Conservation (phyloP, 2,797 vertebrate species). For the Typhlichthys eigenmanni region DNA sequence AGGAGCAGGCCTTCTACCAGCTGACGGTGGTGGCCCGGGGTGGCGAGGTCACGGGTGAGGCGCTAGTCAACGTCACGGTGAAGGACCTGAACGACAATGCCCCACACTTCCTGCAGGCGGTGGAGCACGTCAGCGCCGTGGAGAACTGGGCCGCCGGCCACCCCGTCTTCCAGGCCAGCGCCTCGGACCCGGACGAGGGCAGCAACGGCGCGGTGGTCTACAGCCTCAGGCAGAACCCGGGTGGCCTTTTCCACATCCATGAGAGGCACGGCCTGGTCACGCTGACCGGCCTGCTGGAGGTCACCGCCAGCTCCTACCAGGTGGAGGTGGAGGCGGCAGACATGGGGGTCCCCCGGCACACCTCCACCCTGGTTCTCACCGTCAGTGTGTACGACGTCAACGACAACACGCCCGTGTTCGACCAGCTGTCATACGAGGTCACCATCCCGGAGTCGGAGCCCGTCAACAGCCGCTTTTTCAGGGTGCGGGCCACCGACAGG, state of each 20-base stretch:
- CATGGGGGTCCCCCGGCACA: constrained; percentile 87
- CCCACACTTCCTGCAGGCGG: constrained; percentile 86
- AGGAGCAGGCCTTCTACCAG: constrained; percentile 92
- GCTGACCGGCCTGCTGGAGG: constrained; percentile 85
- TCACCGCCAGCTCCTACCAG: constrained; percentile 89
- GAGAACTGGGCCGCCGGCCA: constrained; percentile 96
- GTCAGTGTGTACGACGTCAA: constrained; percentile 96
- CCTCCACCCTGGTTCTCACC: constrained; percentile 87
- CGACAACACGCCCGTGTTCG: constrained; percentile 92
- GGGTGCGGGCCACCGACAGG: constrained; percentile 90
- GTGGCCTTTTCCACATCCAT: constrained; percentile 86
- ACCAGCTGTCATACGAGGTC: constrained; percentile 95
- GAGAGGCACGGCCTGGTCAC: constrained; percentile 88
- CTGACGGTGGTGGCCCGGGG: constrained; percentile 92
- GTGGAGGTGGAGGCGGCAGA: constrained; percentile 90
- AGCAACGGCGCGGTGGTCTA: constrained; percentile 89
- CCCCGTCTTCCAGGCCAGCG: constrained; percentile 91
- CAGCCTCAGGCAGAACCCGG: constrained; percentile 91
- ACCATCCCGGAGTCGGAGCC: constrained; percentile 90
- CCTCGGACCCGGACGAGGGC: constrained; percentile 91
- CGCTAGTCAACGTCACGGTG: constrained; percentile 91
- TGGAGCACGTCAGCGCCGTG: constrained; percentile 92
- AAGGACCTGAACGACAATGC: constrained; percentile 97
- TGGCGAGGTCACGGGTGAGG: constrained; percentile 89
- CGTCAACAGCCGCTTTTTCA: constrained; percentile 96